Evolutionary conservation across 2,888 invertebrate species (phyloP).

Genomic region (Hypomecis punctinalis): DNA sequence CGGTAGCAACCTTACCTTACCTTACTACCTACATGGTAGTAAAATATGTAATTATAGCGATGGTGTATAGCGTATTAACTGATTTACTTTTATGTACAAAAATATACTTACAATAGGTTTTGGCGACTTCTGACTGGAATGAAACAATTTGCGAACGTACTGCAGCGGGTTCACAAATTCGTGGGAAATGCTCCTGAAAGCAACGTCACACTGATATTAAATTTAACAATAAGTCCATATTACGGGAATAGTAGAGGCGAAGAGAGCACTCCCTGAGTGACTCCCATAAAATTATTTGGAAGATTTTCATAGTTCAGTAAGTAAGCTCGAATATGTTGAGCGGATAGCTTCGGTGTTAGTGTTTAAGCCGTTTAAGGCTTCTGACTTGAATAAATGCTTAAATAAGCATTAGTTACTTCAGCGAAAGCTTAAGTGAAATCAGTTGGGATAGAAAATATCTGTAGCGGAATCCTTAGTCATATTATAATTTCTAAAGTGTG

Average conservation of each 20-base stretch:
- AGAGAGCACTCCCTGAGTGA: not conserved
- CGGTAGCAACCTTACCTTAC: no score
- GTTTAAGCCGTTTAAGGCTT: no score
- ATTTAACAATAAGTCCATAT: not conserved
- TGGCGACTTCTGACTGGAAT: conserved; percentile 48
- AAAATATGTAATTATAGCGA: no score
- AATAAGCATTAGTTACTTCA: no score
- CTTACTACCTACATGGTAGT: no score
- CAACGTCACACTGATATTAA: conserved; percentile 37
- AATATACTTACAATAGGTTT: conserved; percentile 61
- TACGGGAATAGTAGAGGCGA: not conserved
- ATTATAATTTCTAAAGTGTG: no score
- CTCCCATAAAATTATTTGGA: not conserved
- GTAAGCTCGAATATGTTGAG: not conserved
- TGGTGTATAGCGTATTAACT: no score
- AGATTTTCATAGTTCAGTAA: not conserved
- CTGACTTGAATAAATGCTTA: no score
- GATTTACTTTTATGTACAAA: no score
- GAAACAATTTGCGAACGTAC: conserved; percentile 61
- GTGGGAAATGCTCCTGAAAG: conserved; percentile 51
- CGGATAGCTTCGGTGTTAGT: not conserved
- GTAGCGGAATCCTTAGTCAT: no score
- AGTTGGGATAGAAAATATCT: no score
- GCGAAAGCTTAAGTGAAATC: no score
- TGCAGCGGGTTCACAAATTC: conserved; percentile 74